Evolutionary conservation across 2,797 vertebrate species (phyloP), one percentile per base, ranked within the genome.

Genomic region (Girardinus metallicus): DNA sequence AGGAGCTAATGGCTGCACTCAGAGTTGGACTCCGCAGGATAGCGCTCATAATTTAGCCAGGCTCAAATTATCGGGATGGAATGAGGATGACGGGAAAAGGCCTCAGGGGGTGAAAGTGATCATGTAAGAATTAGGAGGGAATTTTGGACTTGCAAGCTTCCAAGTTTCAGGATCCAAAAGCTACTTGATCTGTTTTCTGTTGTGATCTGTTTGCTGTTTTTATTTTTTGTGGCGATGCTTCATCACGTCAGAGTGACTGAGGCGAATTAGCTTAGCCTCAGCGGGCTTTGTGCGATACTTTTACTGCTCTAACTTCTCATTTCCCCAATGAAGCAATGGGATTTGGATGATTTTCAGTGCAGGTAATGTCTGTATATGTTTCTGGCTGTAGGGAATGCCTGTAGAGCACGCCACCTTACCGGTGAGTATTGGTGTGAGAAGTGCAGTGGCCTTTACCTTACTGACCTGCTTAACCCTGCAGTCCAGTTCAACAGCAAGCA

Each of bases 371-470:
- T 73, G 39, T 91, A 80, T 89, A 74, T 91, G 75, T 93, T 87
- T 92, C 73, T 88, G 16, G 41, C 85, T 71, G 64, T 93, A 97
- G 96, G 95, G 94, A 87, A 85, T 78, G 51, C 89, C 90, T 62
- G 85, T 94, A 91, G 92, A 95, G 90, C 96, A 97, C 89, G 94
- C 95, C 36, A 94, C 94, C 66, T 92, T 97, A 89, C 94, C 96
- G 95, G 95, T 97, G 93, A 97, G 95, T 97, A 92, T 73, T 68
- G 80, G 81, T 57, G 78, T 73, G 41, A 76, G 78, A 85, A 87
- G 90, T 72, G 1, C 89, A 88, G 91, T 94, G 94, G 80, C 84
- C 80, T 89, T 86, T 68, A 88, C 84, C 80, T 26, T 57, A 88
- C 86, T 92, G 66, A 91, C 85, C 80, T 43, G 51, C 49, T 86